Conservation (phyloP, 2,113 vertebrate species). For the Elgaria multicarinata region DNA sequence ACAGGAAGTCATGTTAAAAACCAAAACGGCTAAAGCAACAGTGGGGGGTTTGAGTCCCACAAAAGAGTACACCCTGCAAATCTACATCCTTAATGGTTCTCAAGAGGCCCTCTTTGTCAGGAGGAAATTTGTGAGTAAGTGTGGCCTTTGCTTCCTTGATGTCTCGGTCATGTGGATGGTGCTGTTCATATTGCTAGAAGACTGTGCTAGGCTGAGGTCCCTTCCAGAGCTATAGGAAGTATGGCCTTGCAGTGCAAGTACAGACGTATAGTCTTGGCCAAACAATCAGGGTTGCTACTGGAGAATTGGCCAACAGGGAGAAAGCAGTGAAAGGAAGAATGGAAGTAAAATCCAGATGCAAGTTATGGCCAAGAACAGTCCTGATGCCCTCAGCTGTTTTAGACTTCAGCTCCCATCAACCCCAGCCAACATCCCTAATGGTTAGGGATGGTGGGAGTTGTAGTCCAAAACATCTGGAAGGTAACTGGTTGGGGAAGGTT, state of each 20-base stretch:
- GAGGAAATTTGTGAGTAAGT: slow-evolving; percentile 92
- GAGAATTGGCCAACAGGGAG: background rate
- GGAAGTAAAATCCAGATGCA: background rate
- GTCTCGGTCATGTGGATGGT: background rate
- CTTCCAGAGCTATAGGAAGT: background rate
- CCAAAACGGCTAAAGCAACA: slow-evolving; percentile 87
- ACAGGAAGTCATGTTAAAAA: slow-evolving; percentile 94
- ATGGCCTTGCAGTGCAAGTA: background rate
- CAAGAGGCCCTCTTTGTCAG: slow-evolving; percentile 86
- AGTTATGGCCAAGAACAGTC: background rate
- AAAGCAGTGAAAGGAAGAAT: background rate
- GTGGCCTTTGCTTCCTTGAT: background rate
- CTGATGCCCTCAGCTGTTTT: too few species aligned
- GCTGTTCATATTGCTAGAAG: background rate
- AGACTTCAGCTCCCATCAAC: too few species aligned
- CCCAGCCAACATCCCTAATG: too few species aligned
- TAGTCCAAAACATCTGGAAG: too few species aligned
- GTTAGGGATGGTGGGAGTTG: background rate
- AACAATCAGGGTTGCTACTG: too few species aligned
- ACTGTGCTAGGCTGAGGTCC: background rate
- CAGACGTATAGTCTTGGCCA: background rate
- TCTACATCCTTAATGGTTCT: slow-evolving; percentile 85
- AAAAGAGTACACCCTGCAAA: slow-evolving; percentile 88
- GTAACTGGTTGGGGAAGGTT: too few species aligned
- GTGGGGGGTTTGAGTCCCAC: slow-evolving; percentile 89